These are phyloP conservation scores for Frankliniella fusca DNA, from an alignment of 2,888 invertebrate species.

Conservation along the genomic window DNA sequence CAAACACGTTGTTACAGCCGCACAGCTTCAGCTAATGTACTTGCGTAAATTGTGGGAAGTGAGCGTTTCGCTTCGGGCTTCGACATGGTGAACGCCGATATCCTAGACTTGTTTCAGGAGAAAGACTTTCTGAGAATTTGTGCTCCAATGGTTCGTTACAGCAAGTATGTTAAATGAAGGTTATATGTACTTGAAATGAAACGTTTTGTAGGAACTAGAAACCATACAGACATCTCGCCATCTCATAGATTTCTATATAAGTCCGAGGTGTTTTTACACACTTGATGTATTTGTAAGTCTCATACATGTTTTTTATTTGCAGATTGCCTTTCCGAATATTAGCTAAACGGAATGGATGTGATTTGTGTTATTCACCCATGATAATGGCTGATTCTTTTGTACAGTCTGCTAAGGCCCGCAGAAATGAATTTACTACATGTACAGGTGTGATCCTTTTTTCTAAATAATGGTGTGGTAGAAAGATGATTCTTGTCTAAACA, in stretches of 20 bases:
- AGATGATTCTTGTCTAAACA: not conserved
- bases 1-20: no score
- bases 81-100: slow-evolving; percentile 43
- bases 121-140: slow-evolving; percentile 68
- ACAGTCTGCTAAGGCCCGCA: slow-evolving; percentile 78
- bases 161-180: slow-evolving; percentile 57
- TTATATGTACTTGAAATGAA: not conserved
- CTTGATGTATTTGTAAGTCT: slow-evolving; percentile 46
- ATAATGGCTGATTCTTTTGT: slow-evolving; percentile 92
- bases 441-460: slow-evolving; percentile 43
- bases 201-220: no score
- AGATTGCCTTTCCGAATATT: slow-evolving; percentile 73
- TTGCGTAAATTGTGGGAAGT: no score
- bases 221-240: no score
- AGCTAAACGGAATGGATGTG: slow-evolving; percentile 75
- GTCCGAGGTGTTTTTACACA: slow-evolving; percentile 41
- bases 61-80: not conserved
- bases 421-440: slow-evolving; percentile 74
- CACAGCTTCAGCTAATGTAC: no score
- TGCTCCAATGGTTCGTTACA: slow-evolving; percentile 96
- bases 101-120: slow-evolving; percentile 62
- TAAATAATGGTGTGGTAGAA: not conserved
- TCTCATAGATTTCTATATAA: no score
- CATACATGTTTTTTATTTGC: no score
- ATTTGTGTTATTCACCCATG: slow-evolving; percentile 94